Base-by-base conservation (phyloP, 2,888 invertebrate genomes). In the Gari tellinella region DNA sequence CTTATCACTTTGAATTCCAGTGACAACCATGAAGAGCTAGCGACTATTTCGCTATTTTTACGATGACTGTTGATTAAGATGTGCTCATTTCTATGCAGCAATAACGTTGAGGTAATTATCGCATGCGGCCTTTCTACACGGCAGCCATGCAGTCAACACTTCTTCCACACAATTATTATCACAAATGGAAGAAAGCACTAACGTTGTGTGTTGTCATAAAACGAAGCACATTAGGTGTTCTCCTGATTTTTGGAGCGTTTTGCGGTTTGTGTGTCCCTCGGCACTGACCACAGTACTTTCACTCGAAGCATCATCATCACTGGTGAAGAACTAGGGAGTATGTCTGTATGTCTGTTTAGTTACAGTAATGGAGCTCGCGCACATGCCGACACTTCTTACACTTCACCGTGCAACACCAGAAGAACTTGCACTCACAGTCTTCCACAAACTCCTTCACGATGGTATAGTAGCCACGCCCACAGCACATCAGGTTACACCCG, bases 331-430 rank as follows among this genome's bases (percentile, higher is more conserved):
- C n/a, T n/a, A n/a, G n/a, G n/a, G 41, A 5, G 43, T 26, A 2
- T 38, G 56, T 19, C 25, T 49, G 31, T n/a, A 15, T 26, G 5
- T 2, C 25, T 65, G 14, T 48, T 84, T 79, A 97, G 93, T 97
- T 97, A 93, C 97, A 97, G 89, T 96, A 95, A 90, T 97, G 96
- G 88, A 96, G 96, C 88, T 97, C 96, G 80, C 95, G 94, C 88
- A 95, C 95, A 86, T 83, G 83, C 19, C 83, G 80, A 92, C 97
- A 97, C 76, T 95, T 94, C 89, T 96, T 95, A 93, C 97, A 97
- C 86, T 95, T 95, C 1, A 97, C 97, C 81, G 95, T 94, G 92
- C 97, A 97, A 93, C 97, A 97, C 97, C 97, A 97, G 70, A 96
- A 96, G 91, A 97, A 97, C 83, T 95, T 95, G 91, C 97, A 97